A percentile compares a stretch with the other conserved stretches of the same genome.
phyloP scores from a whole-genome alignment of 2,113 vertebrate genomes.

The Uropsilus gracilis region DNA sequence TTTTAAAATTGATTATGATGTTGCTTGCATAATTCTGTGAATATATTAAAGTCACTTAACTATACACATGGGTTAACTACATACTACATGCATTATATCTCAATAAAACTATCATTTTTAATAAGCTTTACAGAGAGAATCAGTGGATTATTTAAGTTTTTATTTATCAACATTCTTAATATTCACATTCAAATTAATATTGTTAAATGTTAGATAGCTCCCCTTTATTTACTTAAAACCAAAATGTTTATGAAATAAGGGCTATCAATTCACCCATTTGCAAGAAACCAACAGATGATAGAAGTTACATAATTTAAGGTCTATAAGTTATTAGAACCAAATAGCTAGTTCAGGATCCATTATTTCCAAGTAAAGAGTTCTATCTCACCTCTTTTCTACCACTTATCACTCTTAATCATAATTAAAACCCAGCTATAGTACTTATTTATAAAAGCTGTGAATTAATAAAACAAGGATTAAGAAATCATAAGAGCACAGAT shows the following conservation, averaged over 20 bases:
- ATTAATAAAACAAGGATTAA: slow-evolving; percentile 44
- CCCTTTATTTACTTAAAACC: background rate
- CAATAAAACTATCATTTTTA: background rate
- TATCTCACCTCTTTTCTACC: background rate
- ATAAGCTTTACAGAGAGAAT: background rate
- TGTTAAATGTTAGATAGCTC: background rate
- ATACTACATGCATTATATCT: background rate
- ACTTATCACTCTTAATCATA: background rate
- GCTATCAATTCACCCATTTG: background rate
- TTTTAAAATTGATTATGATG: background rate
- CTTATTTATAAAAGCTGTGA: slow-evolving; percentile 2
- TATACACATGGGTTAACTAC: background rate
- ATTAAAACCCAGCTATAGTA: background rate
- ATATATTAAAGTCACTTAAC: background rate
- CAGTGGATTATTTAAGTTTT: background rate
- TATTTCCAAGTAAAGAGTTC: background rate
- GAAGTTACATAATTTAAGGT: slow-evolving; percentile 18
- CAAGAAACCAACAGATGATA: background rate
- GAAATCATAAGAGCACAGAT: background rate
- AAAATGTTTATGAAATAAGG: background rate
- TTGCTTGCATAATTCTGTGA: background rate
- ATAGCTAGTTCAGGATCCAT: background rate
- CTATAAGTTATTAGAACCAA: background rate
- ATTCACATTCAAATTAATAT: slow-evolving; percentile 41
- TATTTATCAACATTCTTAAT: background rate